Base-by-base conservation (phyloP, 2,888 invertebrate genomes). In the Yponomeuta evonymella region DNA sequence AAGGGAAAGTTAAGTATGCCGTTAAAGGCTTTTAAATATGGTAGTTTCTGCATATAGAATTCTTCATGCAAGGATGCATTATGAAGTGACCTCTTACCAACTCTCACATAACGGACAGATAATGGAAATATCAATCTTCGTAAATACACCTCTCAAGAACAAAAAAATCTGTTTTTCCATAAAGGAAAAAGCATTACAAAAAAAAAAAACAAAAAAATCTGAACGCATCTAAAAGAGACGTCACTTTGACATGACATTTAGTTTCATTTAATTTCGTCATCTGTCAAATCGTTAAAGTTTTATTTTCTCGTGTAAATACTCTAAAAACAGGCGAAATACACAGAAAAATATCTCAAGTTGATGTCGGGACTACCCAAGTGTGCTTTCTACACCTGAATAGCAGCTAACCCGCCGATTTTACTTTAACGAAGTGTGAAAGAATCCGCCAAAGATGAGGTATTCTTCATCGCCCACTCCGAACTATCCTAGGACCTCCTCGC, bases 401-500 rank as follows among this genome's bases (percentile, higher is more conserved):
- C 10, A 12, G 51, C 51, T 2, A 58, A 58, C 51, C 12, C 12
- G 51, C 51, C 3, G 51, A 58, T 15, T 58, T 58, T 58, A 58
- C 43, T 58, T 58, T 58, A 15, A 58, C 6, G 12, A 12, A 3
- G 51, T 58, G 12, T 12, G 4, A 58, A 12, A 12, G 23, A 58
- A 15, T 15, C 51, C 15, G 12, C 15, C 51, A 15, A 58, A 58
- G 51, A 90, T 95, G 94, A 95, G 94, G 81, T 93, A 94, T 78
- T 87, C 94, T 0, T 94, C 94, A 67, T 95, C 95, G 8, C 94
- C 94, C 12, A 88, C 74, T 74, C 75, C 79, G 77, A 90, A 85
- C 76, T 93, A 86, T 76, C 93, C 94, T 2, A 88, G 94, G 73
- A 93, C 93, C 76, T 93, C 94, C 10, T 95, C 95, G 72, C 94